phyloP scores from a whole-genome alignment of 2,797 vertebrate species.

The Columba guinea region DNA sequence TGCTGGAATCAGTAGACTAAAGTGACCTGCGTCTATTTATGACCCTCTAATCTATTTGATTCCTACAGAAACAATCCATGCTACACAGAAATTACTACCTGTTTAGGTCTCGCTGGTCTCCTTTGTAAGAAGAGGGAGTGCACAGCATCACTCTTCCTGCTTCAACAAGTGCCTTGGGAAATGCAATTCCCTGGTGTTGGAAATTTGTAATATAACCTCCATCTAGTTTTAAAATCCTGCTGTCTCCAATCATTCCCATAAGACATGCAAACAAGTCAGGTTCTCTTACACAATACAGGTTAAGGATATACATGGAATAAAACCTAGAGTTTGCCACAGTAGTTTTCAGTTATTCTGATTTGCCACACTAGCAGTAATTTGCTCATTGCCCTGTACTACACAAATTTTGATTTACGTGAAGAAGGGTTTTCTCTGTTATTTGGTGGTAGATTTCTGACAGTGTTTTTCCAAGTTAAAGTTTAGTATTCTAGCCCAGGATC shows the following conservation, averaged over 20 bases:
- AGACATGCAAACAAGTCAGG: neutral
- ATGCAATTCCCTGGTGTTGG: neutral
- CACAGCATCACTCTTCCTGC: neutral
- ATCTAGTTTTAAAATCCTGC: neutral
- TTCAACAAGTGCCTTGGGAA: neutral
- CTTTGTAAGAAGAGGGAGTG: neutral
- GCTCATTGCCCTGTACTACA: neutral
- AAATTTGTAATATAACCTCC: neutral
- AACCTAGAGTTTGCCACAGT: neutral
- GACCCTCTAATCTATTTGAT: neutral
- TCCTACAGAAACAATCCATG: neutral
- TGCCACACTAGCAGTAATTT: neutral
- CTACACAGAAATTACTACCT: neutral
- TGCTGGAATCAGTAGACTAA: neutral
- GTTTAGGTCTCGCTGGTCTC: rapidly evolving
- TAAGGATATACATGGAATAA: neutral
- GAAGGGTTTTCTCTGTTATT: neutral
- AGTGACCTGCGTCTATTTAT: neutral
- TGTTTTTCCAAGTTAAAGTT: neutral
- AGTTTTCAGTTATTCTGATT: neutral
- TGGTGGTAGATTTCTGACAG: neutral
- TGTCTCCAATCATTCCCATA: neutral
- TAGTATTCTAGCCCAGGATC: neutral
- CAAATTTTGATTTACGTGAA: neutral
- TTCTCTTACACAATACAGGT: neutral